These are phyloP conservation scores for Bursaphelenchus okinawaensis DNA, from an alignment of 2,888 invertebrate species.

Conservation along the genomic window DNA sequence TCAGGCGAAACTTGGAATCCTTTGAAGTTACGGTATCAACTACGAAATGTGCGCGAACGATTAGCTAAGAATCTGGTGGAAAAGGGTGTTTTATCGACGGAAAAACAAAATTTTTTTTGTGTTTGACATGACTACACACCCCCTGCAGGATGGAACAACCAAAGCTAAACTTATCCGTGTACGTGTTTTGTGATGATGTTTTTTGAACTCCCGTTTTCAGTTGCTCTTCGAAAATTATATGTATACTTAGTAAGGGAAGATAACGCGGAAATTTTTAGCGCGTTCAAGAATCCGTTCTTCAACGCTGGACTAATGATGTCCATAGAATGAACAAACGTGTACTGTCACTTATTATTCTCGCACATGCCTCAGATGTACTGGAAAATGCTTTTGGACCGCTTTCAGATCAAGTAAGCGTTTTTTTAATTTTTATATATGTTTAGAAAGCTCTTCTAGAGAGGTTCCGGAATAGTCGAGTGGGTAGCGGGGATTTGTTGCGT, in stretches of 20 bases:
- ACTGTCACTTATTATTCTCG: conserved; percentile 84
- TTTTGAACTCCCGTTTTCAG: neutral
- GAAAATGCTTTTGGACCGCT: conserved; percentile 98
- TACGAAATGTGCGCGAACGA: conserved; percentile 96
- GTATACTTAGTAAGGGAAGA: neutral
- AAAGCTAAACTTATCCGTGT: conserved; percentile 89
- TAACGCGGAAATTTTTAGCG: conserved; percentile 27
- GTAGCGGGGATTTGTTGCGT: neutral
- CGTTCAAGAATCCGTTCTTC: conserved; percentile 91
- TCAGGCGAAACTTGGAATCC: conserved; percentile 84
- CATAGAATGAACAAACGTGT: conserved; percentile 93
- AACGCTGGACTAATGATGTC: conserved; percentile 91
- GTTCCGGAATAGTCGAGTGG: neutral
- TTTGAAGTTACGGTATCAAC: conserved; percentile 89
- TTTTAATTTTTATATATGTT: no score
- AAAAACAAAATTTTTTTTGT: conserved; percentile 96
- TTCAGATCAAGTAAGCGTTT: conserved; percentile 60
- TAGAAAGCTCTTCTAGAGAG: no score
- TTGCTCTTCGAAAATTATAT: conserved; percentile 6
- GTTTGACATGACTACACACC: conserved; percentile 99
- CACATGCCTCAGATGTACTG: conserved; percentile 94
- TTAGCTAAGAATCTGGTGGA: conserved; percentile 98
- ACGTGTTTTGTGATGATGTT: neutral
- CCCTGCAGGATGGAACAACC: conserved; percentile 85
- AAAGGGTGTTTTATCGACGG: conserved; percentile 95